A percentile compares a stretch with the other conserved stretches of the same genome.
These are phyloP conservation scores for Drosophila basisetae DNA, from an alignment of 2,888 invertebrate genomes.

Conservation along the genomic window DNA sequence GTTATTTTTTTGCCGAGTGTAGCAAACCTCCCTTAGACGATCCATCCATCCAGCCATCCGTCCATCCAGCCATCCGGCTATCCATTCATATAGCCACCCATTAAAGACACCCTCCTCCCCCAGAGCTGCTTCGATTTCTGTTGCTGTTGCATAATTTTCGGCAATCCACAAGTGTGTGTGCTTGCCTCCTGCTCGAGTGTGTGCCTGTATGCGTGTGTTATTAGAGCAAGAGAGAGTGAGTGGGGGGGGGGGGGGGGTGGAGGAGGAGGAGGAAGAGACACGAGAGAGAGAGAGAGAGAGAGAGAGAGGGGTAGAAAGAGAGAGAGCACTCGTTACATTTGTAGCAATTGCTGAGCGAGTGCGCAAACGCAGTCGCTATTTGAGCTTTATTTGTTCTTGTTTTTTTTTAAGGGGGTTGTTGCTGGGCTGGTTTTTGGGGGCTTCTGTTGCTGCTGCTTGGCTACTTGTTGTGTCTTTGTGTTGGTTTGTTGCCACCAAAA, in stretches of 20 bases:
- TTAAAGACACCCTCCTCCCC: conserved; percentile 3
- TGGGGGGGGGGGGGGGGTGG: too few species aligned
- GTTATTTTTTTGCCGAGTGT: neutral
- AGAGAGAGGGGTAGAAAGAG: neutral
- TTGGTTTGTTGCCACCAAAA: conserved; percentile 48
- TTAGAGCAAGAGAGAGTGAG: neutral
- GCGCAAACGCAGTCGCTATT: conserved; percentile 43
- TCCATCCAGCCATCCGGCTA: conserved; percentile 4
- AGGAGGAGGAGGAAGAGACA: too few species aligned
- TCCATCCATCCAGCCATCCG: conserved; percentile 44
- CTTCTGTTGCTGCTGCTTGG: conserved; percentile 47
- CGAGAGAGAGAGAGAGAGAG: conserved; percentile 7
- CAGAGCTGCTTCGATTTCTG: conserved; percentile 37
- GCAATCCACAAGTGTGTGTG: conserved; percentile 84
- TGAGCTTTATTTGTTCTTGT: conserved; percentile 5
- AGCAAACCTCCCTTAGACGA: conserved; percentile 7
- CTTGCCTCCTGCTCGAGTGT: conserved; percentile 62
- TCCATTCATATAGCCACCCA: conserved; percentile 9
- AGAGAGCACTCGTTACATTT: conserved; percentile 48
- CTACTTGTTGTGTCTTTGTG: conserved; percentile 81
- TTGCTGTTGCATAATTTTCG: conserved; percentile 78
- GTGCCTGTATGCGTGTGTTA: conserved; percentile 37
- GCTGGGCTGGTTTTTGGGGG: conserved; percentile 27
- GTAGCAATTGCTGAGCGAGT: conserved; percentile 28
- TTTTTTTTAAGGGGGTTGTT: conserved; percentile 18